Percentiles rank a stretch among this genome's conserved stretches.
phyloP scores from a whole-genome alignment of 2,888 invertebrate genomes.

The Mythimna loreyi region DNA sequence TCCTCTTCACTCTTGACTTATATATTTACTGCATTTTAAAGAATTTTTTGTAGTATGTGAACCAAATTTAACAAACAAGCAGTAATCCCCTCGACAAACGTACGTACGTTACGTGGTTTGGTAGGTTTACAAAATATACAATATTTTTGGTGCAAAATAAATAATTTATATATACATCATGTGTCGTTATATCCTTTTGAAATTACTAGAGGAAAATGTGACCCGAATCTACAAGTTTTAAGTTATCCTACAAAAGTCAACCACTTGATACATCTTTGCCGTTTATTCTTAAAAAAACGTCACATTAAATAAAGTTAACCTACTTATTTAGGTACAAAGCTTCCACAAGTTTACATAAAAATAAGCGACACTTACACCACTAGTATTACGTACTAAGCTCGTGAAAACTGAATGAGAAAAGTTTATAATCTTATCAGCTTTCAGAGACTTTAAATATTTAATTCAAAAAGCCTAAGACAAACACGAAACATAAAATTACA shows the following conservation, averaged over 20 bases:
- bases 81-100: too few species aligned
- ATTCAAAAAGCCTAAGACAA: conserved; percentile 5
- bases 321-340: not conserved
- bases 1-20: too few species aligned
- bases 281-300: not conserved
- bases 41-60: too few species aligned
- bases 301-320: not conserved
- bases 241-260: not conserved
- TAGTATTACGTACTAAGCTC: not conserved
- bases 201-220: too few species aligned
- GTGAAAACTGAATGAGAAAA: not conserved
- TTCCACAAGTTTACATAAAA: not conserved
- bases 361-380: too few species aligned
- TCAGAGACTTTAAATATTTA: not conserved
- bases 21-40: too few species aligned
- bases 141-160: too few species aligned
- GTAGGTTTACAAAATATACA: too few species aligned
- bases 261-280: not conserved
- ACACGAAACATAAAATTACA: conserved; percentile 19
- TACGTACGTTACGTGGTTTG: too few species aligned
- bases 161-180: too few species aligned
- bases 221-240: not conserved
- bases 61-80: too few species aligned
- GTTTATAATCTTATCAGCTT: not conserved
- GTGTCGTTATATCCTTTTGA: too few species aligned